These are phyloP conservation scores for Aleiodes sp. DNA, from an alignment of 1,140 invertebrate species.

Conservation along the genomic window DNA sequence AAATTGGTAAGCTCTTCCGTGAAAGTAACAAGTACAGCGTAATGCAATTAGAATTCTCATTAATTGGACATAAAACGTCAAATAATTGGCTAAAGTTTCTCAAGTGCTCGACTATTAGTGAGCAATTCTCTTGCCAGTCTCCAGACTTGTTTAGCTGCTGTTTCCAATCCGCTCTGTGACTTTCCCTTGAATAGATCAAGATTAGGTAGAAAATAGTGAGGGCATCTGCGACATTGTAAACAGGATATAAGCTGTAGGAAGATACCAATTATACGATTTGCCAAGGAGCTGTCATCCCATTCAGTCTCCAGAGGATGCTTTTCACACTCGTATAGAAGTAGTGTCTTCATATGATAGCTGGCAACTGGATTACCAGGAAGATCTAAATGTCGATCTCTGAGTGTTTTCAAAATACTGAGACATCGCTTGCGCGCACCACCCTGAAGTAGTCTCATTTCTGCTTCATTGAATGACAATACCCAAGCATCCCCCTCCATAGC, in stretches of 20 bases:
- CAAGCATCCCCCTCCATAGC: conserved; percentile 96
- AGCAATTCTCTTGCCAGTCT: conserved; percentile 86
- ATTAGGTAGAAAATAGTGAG: conserved; percentile 90
- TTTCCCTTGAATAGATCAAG: conserved; percentile 91
- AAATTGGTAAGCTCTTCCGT: neutral
- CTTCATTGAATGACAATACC: conserved; percentile 90
- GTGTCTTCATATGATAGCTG: conserved; percentile 88
- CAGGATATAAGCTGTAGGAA: conserved; percentile 95
- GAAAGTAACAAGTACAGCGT: neutral
- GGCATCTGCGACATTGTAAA: conserved; percentile 91
- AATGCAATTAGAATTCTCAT: neutral
- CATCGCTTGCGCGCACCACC: conserved; percentile 84
- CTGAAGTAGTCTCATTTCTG: conserved; percentile 85
- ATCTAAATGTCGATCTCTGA: conserved; percentile 89
- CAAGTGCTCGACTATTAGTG: conserved; percentile 87
- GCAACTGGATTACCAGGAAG: conserved; percentile 87
- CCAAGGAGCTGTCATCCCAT: conserved; percentile 91
- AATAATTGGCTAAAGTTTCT: conserved; percentile 75
- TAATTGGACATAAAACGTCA: neutral
- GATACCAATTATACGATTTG: conserved; percentile 93
- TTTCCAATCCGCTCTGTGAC: conserved; percentile 84
- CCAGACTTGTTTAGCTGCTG: conserved; percentile 93
- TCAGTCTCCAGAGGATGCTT: conserved; percentile 92
- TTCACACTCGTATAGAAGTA: conserved; percentile 93
- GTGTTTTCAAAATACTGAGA: conserved; percentile 87